Base-by-base conservation (phyloP, 2,888 invertebrate genomes). In the Schrankia costaestrigalis region DNA sequence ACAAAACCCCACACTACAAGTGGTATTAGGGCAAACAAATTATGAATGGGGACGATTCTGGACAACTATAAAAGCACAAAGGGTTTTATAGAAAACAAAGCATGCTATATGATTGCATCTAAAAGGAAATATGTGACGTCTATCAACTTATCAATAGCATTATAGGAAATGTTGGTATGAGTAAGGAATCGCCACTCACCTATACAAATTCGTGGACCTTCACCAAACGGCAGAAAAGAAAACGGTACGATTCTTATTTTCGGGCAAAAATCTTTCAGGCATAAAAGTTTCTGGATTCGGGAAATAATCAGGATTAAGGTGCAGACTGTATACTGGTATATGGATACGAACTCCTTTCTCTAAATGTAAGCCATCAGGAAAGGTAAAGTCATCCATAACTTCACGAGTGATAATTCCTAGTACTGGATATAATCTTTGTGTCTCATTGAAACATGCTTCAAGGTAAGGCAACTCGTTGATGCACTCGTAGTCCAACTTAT, bases 201-300 rank as follows among this genome's bases (percentile, higher is more conserved):
- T n/a, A 84, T 67, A 40, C 84, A 84, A 24, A 68, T 54, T 38
- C 82, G 65, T 0, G 71, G 78, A 1, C 82, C 82, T 37, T 78
- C 82, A n/a, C 84, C 83, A 36, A 83, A 85, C 0, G 83, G 80
- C 29, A 80, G 46, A 36, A 73, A 83, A 0, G 74, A 76, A 29
- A 68, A 80, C 0, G 73, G 77, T 11, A 41, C 68, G 2, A 82
- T 45, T 34, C 27, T 58, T 79, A 11, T 70, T 56, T 1, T 68
- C 72, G 0, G 54, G 55, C 1, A 72, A 37, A 44, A 83, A 83
- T 12, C 84, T 50, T 26, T 82, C 79, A 0, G 84, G 84, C 0
- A 40, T 47, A 33, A 50, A 85, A 33, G 48, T 22, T 3, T 78
- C 63, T 0, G 83, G 83, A 0, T 82, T 65, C 0, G 74, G 70